These are phyloP conservation scores for Ostrea edulis DNA, from an alignment of 1,140 invertebrate genomes.

Conservation along the genomic window DNA sequence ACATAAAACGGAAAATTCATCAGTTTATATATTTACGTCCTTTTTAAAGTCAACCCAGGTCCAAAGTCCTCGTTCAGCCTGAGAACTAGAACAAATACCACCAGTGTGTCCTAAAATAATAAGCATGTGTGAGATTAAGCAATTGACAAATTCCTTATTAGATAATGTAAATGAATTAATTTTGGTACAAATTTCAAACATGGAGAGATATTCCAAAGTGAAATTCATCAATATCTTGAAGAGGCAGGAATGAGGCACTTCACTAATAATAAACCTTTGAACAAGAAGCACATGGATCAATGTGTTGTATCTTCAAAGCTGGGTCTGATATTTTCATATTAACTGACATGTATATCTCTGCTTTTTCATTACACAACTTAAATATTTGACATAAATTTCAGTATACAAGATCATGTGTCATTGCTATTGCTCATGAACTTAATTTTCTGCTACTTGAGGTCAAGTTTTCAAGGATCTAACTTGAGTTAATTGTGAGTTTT, in stretches of 20 bases:
- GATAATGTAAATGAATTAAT: neutral
- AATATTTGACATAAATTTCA: no score
- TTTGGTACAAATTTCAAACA: neutral
- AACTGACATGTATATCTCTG: neutral
- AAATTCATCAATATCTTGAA: conserved; percentile 13
- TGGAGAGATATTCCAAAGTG: neutral
- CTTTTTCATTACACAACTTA: no score
- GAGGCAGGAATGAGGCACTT: neutral
- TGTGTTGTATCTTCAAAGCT: neutral
- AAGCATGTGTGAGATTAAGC: neutral
- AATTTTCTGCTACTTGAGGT: no score
- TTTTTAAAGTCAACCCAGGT: neutral
- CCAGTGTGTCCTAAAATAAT: neutral
- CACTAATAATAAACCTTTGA: neutral
- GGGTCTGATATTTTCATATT: neutral
- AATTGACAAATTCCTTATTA: neutral
- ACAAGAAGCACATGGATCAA: neutral
- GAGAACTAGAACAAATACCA: neutral
- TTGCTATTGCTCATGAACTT: no score
- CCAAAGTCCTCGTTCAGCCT: neutral
- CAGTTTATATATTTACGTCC: neutral
- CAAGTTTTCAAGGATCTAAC: no score
- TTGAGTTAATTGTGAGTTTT: no score
- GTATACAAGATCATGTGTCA: no score
- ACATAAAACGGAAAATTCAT: neutral